These are phyloP conservation scores for Fulica atra DNA, from an alignment of 2,113 vertebrate species.

Conservation along the genomic window DNA sequence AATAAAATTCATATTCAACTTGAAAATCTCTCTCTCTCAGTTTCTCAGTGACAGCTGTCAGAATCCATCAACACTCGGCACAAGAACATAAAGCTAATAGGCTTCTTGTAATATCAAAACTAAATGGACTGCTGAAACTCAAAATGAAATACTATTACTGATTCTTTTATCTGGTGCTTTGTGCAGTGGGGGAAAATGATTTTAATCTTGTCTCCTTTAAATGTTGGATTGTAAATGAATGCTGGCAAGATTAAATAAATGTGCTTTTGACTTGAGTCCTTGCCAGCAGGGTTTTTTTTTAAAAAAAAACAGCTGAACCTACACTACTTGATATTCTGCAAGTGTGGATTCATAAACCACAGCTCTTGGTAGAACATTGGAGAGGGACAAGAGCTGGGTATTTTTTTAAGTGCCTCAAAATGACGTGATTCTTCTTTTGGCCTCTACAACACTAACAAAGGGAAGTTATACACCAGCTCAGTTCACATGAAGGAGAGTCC, in stretches of 20 bases:
- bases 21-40: conserved; percentile 49
- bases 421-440: neutral
- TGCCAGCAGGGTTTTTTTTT: neutral
- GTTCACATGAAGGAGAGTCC: neutral
- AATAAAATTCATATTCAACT: conserved; percentile 45
- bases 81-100: conserved; percentile 66
- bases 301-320: neutral
- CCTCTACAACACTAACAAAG: neutral
- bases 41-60: conserved; percentile 69
- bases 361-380: neutral
- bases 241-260: conserved; percentile 67
- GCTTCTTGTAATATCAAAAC: conserved; percentile 67
- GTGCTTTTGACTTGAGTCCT: conserved; percentile 28
- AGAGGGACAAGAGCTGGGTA: neutral
- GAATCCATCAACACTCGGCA: conserved; percentile 68
- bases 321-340: neutral
- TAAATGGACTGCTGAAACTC: conserved; percentile 67
- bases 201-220: conserved; percentile 59
- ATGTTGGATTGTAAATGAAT: conserved; percentile 63
- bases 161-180: conserved; percentile 70
- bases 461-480: neutral
- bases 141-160: conserved; percentile 71
- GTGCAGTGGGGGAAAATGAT: conserved; percentile 60
- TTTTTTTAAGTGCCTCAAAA: neutral
- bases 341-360: neutral